Percentiles rank a stretch among this genome's conserved stretches.
Conservation (phyloP, 2,113 vertebrate genomes). For the Myotis davidii region DNA sequence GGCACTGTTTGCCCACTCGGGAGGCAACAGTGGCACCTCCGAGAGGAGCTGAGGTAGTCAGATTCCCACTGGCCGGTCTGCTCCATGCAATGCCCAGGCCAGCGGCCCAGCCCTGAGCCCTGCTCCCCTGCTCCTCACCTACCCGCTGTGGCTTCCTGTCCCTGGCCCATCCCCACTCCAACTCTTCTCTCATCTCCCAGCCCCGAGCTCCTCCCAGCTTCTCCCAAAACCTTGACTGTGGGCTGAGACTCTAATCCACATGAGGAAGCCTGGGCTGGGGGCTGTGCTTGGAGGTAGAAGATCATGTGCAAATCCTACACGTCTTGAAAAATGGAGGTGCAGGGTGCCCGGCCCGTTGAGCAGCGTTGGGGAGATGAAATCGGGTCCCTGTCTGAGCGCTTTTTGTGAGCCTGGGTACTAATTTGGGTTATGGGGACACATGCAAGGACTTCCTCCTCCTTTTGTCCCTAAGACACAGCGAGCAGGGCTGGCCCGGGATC, state of each 20-base stretch:
- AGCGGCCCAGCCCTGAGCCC: background rate
- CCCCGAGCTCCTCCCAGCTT: background rate
- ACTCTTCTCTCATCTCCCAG: background rate
- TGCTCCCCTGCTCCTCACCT: background rate
- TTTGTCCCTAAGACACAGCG: background rate
- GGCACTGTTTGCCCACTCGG: background rate
- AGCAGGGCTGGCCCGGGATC: background rate
- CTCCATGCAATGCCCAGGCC: background rate
- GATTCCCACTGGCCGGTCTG: background rate
- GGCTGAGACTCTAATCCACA: background rate
- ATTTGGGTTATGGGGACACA: background rate
- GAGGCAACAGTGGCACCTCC: background rate
- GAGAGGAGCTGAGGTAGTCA: constrained; percentile 48
- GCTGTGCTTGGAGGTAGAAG: background rate
- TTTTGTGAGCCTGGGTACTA: background rate
- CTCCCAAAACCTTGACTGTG: background rate
- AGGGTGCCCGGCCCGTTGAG: background rate
- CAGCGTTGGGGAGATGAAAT: background rate
- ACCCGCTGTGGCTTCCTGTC: background rate
- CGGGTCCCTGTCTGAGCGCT: background rate
- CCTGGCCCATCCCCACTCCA: background rate
- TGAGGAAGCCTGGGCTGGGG: background rate
- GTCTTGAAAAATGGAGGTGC: background rate
- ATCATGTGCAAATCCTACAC: background rate
- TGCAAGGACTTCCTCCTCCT: background rate